Conservation (phyloP, 2,113 vertebrate species). For the Colaptes auratus region DNA sequence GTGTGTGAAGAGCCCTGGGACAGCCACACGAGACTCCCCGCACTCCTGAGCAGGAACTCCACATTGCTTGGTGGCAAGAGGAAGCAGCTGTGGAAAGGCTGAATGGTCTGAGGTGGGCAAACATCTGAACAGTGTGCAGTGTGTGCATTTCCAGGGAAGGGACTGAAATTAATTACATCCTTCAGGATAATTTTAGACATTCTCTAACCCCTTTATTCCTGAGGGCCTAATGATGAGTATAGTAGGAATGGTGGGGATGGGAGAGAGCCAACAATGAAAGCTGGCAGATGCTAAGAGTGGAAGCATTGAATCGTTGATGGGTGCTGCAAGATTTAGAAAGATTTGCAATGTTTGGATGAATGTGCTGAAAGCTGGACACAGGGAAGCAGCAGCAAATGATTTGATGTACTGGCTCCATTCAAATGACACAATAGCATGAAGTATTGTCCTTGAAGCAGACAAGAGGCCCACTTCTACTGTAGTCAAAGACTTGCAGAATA, state of each 20-base stretch:
- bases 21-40: not conserved
- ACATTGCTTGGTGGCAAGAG: not conserved
- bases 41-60: fast-evolving
- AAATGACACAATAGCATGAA: not conserved
- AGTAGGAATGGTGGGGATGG: not conserved
- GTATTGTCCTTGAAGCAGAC: not conserved
- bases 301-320: not conserved
- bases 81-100: not conserved
- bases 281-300: not conserved
- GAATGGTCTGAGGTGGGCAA: not conserved
- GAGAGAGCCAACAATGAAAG: not conserved
- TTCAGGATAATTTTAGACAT: slow-evolving; percentile 30
- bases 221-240: not conserved
- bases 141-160: slow-evolving; percentile 8
- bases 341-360: not conserved
- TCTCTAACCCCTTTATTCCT: slow-evolving; percentile 20
- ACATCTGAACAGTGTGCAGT: not conserved
- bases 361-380: not conserved
- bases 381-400: not conserved
- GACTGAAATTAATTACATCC: slow-evolving; percentile 47
- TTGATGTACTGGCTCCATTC: not conserved
- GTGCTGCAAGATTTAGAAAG: not conserved
- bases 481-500: not conserved
- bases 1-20: slow-evolving; percentile 35
- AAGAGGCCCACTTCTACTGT: not conserved